Evolutionary conservation across 2,113 vertebrate species (phyloP).

Genomic region (Myotis lucifugus): DNA sequence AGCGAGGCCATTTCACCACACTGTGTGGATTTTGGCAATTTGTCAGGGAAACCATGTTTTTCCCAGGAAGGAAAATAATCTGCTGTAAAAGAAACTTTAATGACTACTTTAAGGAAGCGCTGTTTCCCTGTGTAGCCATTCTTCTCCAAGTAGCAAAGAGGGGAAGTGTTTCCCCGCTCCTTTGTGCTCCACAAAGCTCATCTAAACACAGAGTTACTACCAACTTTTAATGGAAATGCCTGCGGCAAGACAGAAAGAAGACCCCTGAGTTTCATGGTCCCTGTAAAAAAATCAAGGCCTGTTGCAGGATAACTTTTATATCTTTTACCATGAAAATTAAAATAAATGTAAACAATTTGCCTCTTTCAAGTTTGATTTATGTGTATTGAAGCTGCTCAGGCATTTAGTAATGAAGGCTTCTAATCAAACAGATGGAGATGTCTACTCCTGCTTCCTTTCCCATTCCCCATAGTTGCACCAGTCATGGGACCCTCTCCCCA

Average conservation of each 20-base stretch:
- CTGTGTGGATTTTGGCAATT: constrained; percentile 71
- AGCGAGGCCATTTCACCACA: constrained; percentile 74
- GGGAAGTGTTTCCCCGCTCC: background rate
- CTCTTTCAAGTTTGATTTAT: constrained; percentile 58
- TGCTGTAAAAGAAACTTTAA: constrained; percentile 68
- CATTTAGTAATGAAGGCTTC: constrained; percentile 32
- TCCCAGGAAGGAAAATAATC: constrained; percentile 71
- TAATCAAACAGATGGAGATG: background rate
- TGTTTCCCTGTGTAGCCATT: constrained; percentile 66
- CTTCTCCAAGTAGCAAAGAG: constrained; percentile 52
- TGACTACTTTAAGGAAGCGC: constrained; percentile 60
- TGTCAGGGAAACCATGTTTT: constrained; percentile 66
- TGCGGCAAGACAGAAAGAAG: constrained; percentile 48
- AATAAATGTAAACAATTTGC: constrained; percentile 55
- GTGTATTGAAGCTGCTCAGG: background rate
- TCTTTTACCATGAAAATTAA: constrained; percentile 62
- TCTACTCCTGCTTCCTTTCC: background rate
- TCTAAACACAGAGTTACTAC: constrained; percentile 40
- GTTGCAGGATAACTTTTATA: background rate
- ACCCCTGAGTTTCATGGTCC: constrained; percentile 26
- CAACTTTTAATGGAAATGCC: constrained; percentile 68
- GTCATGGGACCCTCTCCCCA: background rate
- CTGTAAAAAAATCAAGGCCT: constrained; percentile 44
- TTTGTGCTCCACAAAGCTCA: constrained; percentile 9
- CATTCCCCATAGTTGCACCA: background rate